Evolutionary conservation across 2,113 vertebrate species (phyloP).

Genomic region (Lophochroa leadbeateri): DNA sequence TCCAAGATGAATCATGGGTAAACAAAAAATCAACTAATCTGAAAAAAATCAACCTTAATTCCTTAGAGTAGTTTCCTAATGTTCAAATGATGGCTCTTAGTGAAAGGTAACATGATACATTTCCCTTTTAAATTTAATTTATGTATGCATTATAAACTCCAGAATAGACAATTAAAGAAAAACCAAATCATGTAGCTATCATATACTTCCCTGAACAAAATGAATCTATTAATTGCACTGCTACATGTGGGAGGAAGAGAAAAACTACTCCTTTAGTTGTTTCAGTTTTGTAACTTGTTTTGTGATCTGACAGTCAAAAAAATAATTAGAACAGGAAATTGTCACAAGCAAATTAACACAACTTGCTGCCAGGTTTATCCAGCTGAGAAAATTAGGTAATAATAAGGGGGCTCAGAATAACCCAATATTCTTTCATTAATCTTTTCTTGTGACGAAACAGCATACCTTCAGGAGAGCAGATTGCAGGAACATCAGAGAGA

Average conservation of each 20-base stretch:
- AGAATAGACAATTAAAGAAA: neutral
- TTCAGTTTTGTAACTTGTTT: neutral
- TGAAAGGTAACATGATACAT: neutral
- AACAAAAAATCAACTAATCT: neutral
- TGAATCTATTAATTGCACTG: neutral
- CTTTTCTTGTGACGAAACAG: neutral
- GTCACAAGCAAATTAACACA: slow-evolving; percentile 17
- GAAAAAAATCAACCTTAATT: neutral
- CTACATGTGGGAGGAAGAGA: neutral
- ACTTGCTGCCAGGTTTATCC: neutral
- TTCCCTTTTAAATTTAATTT: neutral
- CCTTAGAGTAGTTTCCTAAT: neutral
- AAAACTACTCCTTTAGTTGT: neutral
- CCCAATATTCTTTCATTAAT: neutral
- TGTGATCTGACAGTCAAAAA: slow-evolving; percentile 11
- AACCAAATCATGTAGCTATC: neutral
- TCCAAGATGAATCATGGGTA: neutral
- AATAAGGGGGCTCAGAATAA: neutral
- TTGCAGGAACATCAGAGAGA: slow-evolving; percentile 87
- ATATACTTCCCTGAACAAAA: neutral
- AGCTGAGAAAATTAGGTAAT: slow-evolving; percentile 27
- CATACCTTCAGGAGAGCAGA: slow-evolving; percentile 96
- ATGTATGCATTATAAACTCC: neutral
- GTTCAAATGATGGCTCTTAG: neutral
- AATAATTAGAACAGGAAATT: slow-evolving; percentile 10